phyloP scores from a whole-genome alignment of 2,113 vertebrate species.

The Toxostoma redivivum region DNA sequence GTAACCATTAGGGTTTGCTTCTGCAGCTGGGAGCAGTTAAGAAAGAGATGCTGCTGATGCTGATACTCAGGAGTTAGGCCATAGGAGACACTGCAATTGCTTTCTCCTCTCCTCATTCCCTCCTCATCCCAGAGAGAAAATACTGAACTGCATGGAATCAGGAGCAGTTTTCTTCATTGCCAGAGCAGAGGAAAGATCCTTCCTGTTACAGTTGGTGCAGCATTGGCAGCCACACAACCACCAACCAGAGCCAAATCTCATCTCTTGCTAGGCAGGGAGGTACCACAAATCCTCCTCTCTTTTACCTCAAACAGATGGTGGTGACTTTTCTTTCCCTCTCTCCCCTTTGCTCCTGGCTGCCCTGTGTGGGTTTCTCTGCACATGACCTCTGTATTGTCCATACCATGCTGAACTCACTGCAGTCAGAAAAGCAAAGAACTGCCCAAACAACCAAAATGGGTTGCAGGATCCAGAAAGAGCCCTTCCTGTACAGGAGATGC shows the following conservation, averaged over 20 bases:
- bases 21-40: not conserved
- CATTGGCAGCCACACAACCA: not conserved
- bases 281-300: not conserved
- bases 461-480: not conserved
- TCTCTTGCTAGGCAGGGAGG: not conserved
- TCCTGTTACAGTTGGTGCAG: not conserved
- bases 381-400: not conserved
- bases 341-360: not conserved
- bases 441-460: not conserved
- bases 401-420: rapidly evolving
- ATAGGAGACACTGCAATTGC: not conserved
- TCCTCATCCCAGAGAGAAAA: not conserved
- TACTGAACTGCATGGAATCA: not conserved
- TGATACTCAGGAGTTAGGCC: not conserved
- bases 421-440: not conserved
- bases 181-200: not conserved
- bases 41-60: not conserved
- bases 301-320: not conserved
- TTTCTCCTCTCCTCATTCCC: not conserved
- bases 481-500: not conserved
- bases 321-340: not conserved
- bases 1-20: not conserved
- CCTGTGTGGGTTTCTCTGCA: not conserved
- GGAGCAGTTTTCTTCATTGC: not conserved
- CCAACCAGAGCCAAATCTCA: not conserved